These are phyloP conservation scores for Odontomyia ornata DNA, from an alignment of 2,888 invertebrate species.

Conservation along the genomic window DNA sequence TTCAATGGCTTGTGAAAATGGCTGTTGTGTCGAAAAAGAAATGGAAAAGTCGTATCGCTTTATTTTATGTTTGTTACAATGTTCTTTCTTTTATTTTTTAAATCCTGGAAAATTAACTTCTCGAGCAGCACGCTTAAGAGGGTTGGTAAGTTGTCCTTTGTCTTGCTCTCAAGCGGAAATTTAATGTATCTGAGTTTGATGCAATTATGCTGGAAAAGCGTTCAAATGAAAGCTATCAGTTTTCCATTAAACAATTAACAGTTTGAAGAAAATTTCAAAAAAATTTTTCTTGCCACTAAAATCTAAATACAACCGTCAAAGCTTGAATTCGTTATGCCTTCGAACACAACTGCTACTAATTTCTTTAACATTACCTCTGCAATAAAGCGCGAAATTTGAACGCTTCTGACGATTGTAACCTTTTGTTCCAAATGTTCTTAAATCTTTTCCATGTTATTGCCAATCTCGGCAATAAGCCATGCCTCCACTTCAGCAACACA, in stretches of 20 bases:
- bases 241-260: background rate
- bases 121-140: background rate
- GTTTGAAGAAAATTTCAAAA: no score
- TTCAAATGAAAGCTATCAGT: background rate
- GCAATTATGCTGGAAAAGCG: background rate
- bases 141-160: background rate
- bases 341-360: slow-evolving; percentile 17
- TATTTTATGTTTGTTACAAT: slow-evolving; percentile 15
- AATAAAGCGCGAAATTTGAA: background rate
- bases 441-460: background rate
- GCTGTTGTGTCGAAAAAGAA: background rate
- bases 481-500: background rate
- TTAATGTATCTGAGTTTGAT: no score
- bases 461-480: background rate
- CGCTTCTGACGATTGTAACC: slow-evolving; percentile 15
- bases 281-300: no score
- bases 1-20: slow-evolving; percentile 39
- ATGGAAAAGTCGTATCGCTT: slow-evolving; percentile 14
- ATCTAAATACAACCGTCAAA: no score
- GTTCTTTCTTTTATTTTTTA: background rate
- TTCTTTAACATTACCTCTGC: background rate
- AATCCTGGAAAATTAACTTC: background rate
- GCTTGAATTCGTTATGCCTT: slow-evolving; percentile 21
- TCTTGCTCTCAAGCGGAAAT: no score
- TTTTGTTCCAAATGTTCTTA: slow-evolving; percentile 22